Base-by-base conservation (phyloP, 1,140 invertebrate genomes). In the Plodia interpunctella region DNA sequence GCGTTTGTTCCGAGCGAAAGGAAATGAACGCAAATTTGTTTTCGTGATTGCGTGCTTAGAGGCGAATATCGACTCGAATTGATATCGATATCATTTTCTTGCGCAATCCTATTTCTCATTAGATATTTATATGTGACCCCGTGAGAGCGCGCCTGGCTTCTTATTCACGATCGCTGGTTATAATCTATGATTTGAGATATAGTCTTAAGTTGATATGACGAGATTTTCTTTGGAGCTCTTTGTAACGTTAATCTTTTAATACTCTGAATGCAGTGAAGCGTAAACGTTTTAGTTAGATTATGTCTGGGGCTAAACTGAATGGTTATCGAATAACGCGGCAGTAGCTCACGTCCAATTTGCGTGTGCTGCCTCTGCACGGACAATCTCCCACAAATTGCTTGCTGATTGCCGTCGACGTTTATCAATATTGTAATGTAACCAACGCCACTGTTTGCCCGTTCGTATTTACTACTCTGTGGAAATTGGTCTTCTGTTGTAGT, bases 21-120 rank as follows among this genome's bases (percentile, higher is more conserved):
- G 82, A 87, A 87, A 87, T 89, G 80, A 87, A 87, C 80, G 77
- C 76, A 87, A 87, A 87, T 87, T 87, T 87, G 87, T 87, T 89
- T 87, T 84, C 79, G 75, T 89, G 87, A 87, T 89, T 87, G 82
- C 78, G 66, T 72, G 65, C 76, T 79, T 85, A 74, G 72, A 70
- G 78, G 68, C 72, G 72, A 72, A 76, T 85, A 88, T 87, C 79
- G 79, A 76, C 65, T 78, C 59, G 72, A 78, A 80, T 79, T 82
- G 77, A 76, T 87, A 83, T 85, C 76, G 80, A 81, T 80, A 80
- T 78, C 72, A 81, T 82, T 85, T 80, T 74, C 70, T 75, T 74
- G 74, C 63, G 68, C 72, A 75, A 82, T 78, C 73, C 68, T 80
- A 80, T 72, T 75, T 78, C 70, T 72, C 70, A 85, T 81, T 83